phyloP scores from a whole-genome alignment of 1,140 invertebrate species.

The Helicoverpa armigera region DNA sequence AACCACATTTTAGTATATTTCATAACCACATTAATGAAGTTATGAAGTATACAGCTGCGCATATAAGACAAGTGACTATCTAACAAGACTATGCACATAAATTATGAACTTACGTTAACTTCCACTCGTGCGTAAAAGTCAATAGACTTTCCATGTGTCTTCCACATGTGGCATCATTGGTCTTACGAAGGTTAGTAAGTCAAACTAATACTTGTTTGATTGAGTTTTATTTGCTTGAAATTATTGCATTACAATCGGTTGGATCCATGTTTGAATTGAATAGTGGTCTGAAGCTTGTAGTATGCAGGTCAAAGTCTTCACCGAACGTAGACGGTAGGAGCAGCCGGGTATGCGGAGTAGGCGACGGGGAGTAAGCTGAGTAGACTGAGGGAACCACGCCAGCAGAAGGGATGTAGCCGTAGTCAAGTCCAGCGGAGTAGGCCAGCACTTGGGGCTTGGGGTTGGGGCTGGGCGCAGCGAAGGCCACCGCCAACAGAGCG shows the following conservation, averaged over 20 bases:
- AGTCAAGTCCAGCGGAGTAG: slow-evolving; percentile 62
- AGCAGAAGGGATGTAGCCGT: slow-evolving; percentile 55
- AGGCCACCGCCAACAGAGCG: slow-evolving; percentile 75
- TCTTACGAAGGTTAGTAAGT: background rate
- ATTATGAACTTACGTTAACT: background rate
- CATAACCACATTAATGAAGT: no score
- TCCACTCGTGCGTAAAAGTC: slow-evolving; percentile 7
- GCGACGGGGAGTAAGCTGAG: slow-evolving; percentile 21
- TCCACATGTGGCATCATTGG: no score
- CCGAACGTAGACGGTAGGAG: slow-evolving; percentile 50
- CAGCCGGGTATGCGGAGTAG: slow-evolving; percentile 57
- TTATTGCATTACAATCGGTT: background rate
- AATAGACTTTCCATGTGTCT: background rate
- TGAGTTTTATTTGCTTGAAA: slow-evolving; percentile 11
- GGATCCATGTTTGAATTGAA: background rate
- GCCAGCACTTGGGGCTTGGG: slow-evolving; percentile 62
- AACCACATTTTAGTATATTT: no score
- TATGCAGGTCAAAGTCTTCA: slow-evolving; percentile 22
- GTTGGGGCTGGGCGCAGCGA: slow-evolving; percentile 63
- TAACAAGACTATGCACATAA: slow-evolving; percentile 8
- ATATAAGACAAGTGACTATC: background rate
- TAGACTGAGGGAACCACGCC: slow-evolving; percentile 40
- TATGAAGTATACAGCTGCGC: background rate
- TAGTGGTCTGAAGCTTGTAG: slow-evolving; percentile 4
- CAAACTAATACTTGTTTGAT: background rate